A percentile compares a stretch with the other conserved stretches of the same genome.
Conservation (phyloP, 1,140 invertebrate species). For the Halotydeus destructor region DNA sequence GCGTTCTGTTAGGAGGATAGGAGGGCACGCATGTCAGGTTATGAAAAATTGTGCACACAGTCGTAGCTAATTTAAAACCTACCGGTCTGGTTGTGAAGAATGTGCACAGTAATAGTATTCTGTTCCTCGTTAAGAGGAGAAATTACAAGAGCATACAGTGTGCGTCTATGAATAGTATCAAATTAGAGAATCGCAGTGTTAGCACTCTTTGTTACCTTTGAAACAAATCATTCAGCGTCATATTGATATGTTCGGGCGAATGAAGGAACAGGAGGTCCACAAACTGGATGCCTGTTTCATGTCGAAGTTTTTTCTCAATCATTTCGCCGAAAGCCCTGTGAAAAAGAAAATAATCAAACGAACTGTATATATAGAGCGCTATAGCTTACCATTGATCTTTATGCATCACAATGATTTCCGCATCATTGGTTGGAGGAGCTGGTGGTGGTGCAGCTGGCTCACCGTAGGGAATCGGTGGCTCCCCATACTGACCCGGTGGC, state of each 20-base stretch:
- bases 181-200: neutral
- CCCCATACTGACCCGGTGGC: neutral
- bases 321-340: slow-evolving; percentile 8
- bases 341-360: neutral
- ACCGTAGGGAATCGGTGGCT: neutral
- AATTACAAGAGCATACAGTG: slow-evolving; percentile 8
- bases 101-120: slow-evolving; percentile 3
- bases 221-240: slow-evolving; percentile 10
- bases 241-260: neutral
- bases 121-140: slow-evolving; percentile 4
- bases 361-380: neutral
- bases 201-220: neutral
- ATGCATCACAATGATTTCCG: slow-evolving; percentile 8
- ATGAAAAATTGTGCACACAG: neutral
- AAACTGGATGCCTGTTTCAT: slow-evolving; percentile 5
- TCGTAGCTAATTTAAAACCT: neutral
- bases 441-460: too few relatives aligned
- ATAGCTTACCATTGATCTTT: slow-evolving; percentile 7
- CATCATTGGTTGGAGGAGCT: slow-evolving; percentile 4
- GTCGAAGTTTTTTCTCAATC: slow-evolving; percentile 6
- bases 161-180: neutral
- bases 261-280: slow-evolving; percentile 8
- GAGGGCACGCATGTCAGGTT: neutral
- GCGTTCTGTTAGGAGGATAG: slow-evolving; percentile 2
- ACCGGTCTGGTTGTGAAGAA: slow-evolving; percentile 10